Percentiles rank a stretch among this genome's conserved stretches.
Evolutionary conservation across 2,797 vertebrate genomes (phyloP).

Genomic region (Cheirogaleus major): DNA sequence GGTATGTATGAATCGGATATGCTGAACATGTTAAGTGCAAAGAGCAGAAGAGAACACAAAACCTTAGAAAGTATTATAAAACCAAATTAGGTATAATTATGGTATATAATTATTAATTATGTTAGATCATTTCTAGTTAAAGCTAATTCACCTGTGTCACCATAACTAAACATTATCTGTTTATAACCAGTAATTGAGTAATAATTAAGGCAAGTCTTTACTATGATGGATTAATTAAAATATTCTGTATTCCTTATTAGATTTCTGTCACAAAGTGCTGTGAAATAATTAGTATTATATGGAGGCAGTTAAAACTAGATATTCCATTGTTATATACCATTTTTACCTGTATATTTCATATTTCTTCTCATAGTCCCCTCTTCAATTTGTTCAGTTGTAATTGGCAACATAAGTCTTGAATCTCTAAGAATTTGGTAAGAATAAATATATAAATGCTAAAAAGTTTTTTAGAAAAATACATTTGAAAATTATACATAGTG

Average conservation of each 20-base stretch:
- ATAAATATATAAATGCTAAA: background rate
- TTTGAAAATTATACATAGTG: background rate
- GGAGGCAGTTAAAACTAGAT: background rate
- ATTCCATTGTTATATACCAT: background rate
- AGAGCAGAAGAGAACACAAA: background rate
- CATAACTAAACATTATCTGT: background rate
- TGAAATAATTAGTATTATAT: conserved; percentile 20
- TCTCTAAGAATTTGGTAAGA: background rate
- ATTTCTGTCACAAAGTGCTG: background rate
- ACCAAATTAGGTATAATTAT: background rate
- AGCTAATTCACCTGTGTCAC: background rate
- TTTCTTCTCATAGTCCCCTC: background rate
- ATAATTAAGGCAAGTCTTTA: conserved; percentile 15
- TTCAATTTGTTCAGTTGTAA: background rate
- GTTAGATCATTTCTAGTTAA: background rate
- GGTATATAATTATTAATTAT: background rate
- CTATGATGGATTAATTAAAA: background rate
- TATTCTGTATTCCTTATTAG: conserved; percentile 3
- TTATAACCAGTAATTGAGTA: background rate
- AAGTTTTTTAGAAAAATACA: background rate
- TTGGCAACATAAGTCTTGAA: background rate
- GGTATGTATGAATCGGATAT: background rate
- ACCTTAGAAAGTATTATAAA: background rate
- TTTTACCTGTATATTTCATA: background rate
- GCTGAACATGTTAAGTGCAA: background rate